Conservation (phyloP, 2,113 vertebrate species). For the human region GRCh38 chr5:8687501-8688000, state of each 20-base stretch:
- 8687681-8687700: not conserved
- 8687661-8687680: not conserved
- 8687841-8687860: not conserved
- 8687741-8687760: not conserved
- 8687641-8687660: not conserved
- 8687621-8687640: not conserved
- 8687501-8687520: not conserved
- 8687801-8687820: no score
- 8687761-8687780: not conserved
- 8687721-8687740: not conserved
- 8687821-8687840: no score
- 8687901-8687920: not conserved
- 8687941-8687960: not conserved
- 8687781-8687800: not conserved
- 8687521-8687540: not conserved
- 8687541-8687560: not conserved
- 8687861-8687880: not conserved
- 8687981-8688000: not conserved
- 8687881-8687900: not conserved
- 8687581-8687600: not conserved
- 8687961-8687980: not conserved
- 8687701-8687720: not conserved
- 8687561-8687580: not conserved
- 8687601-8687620: not conserved
- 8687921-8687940: not conserved